phyloP scores from a whole-genome alignment of 1,140 invertebrate genomes.

The Cecropterus lyciades region DNA sequence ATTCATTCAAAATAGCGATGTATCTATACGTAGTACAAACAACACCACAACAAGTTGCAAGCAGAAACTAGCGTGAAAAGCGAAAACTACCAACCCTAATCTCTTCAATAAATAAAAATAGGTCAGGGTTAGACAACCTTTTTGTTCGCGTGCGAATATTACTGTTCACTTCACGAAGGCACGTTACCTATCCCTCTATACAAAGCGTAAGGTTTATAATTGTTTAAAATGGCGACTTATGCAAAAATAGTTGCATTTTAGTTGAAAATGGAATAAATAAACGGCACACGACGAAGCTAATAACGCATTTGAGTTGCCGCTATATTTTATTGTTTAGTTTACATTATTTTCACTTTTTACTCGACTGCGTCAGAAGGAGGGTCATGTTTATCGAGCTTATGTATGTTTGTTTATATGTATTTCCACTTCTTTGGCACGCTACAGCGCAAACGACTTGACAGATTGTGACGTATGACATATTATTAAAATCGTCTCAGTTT shows the following conservation, averaged over 20 bases:
- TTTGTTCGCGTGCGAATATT: constrained; percentile 10
- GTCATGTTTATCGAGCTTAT: background rate
- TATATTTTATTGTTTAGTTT: background rate
- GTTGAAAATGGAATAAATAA: background rate
- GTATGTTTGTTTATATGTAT: too few species aligned
- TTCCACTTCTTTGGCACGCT: too few species aligned
- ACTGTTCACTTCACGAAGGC: background rate
- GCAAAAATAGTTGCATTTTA: constrained; percentile 4
- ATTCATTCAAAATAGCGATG: too few species aligned
- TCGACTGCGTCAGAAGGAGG: too few species aligned
- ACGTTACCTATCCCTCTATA: background rate
- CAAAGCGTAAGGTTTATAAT: background rate
- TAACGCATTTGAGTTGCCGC: background rate
- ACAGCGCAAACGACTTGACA: too few species aligned
- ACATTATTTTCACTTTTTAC: background rate
- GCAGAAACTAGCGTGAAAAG: background rate
- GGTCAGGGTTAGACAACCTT: constrained; percentile 20
- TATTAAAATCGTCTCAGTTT: too few species aligned
- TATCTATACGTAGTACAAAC: too few species aligned
- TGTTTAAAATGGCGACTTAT: background rate
- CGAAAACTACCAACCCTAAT: background rate
- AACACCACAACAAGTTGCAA: too few species aligned
- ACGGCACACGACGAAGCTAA: background rate
- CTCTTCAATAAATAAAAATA: constrained; percentile 11
- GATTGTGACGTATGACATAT: too few species aligned